A percentile compares a stretch with the other conserved stretches of the same genome.
phyloP scores from a whole-genome alignment of 2,113 vertebrate genomes.

The Camelus bactrianus region DNA sequence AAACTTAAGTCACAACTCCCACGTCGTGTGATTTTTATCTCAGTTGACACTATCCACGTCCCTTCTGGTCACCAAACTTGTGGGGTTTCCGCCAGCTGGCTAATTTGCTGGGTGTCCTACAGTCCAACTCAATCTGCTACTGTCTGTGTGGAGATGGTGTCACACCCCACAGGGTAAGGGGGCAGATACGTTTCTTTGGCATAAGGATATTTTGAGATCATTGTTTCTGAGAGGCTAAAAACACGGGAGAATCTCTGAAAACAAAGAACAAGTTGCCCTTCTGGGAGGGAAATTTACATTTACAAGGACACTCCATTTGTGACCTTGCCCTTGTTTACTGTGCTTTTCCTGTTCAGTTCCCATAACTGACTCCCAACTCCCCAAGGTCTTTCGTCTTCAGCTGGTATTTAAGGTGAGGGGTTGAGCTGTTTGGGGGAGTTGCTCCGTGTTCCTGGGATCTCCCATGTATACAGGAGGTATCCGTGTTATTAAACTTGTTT shows the following conservation, averaged over 20 bases:
- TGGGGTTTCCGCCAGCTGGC: background rate
- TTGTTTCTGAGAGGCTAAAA: background rate
- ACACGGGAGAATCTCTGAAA: background rate
- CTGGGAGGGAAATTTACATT: background rate
- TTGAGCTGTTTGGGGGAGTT: background rate
- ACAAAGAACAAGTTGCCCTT: background rate
- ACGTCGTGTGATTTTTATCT: too few relatives aligned
- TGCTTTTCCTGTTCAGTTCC: background rate
- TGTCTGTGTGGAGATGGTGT: background rate
- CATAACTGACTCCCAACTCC: background rate
- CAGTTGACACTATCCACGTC: background rate
- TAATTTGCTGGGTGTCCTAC: background rate
- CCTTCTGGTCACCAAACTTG: background rate
- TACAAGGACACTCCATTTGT: background rate
- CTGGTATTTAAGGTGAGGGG: background rate
- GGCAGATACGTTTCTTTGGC: background rate
- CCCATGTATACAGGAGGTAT: background rate
- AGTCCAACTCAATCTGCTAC: background rate
- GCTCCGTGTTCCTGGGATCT: background rate
- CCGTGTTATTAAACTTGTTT: background rate
- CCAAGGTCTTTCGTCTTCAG: background rate
- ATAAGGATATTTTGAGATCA: background rate
- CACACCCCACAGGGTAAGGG: background rate
- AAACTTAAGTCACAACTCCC: too few relatives aligned
- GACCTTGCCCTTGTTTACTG: background rate